Evolutionary conservation across 2,797 vertebrate species (phyloP), one percentile per base, ranked within the genome.

Genomic region (Trematomus bernacchii): DNA sequence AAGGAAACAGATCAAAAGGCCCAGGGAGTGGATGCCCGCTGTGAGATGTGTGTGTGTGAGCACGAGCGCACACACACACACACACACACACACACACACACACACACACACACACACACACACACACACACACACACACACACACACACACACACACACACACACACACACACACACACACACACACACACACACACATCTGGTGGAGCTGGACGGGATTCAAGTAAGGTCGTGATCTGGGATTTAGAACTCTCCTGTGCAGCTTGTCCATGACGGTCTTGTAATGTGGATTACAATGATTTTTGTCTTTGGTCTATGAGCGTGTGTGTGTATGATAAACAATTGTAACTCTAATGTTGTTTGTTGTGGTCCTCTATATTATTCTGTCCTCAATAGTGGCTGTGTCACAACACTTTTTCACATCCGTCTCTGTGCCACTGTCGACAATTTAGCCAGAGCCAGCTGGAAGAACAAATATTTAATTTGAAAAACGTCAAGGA

Each of bases 171-270:
- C 33, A 7, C 33, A 7, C 30, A 7, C 30, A 33, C 30, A 33
- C 30, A 33, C 30, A 33, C 33, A 33, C 33, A 33, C 33, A 33
- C 30, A 30, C 30, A 30, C 30, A 23, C 37, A 78, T 71, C 65
- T 75, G 7, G 16, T 52, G 68, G 30, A 65, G 84, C 61, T 81
- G 85, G 79, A 80, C 30, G 10, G 69, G 77, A 59, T 75, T 82
- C 71, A 82, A 55, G 40, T 44, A 77, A 85, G 78, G 83, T 87
- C 60, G 14, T 82, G 86, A 87, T 84, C 85, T 12, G 47, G 89
- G 87, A 82, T 90, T 89, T 90, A 73, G 83, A 85, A 86, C 69
- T 73, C 60, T 75, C 58, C 76, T 77, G 65, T 77, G 70, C 72
- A 79, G 81, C 58, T 75, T 82, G 79, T 73, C 61, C 69, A 62